Base-by-base conservation (phyloP, 2,113 vertebrate genomes). In the Vidua macroura region DNA sequence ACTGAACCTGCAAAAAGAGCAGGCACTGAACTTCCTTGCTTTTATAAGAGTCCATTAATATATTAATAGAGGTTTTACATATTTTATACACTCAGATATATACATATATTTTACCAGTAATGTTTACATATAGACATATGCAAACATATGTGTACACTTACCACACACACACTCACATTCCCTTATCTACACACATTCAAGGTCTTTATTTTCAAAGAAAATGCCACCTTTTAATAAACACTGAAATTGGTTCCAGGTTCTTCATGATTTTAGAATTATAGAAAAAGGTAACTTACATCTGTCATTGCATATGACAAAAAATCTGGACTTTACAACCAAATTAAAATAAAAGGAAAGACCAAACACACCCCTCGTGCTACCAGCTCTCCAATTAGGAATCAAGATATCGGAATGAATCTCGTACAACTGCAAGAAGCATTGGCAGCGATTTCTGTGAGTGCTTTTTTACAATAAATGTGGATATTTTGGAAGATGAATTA, bases 361-460 rank as follows among this genome's bases (percentile, higher is more conserved):
- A 35, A 72, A 46, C 70, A 83, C 69, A 14, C 28, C 12, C 43
- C 35, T 76, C 52, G 6, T 17, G 69, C 86, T 56, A 70, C 93
- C 92, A 93, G 81, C n/a, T 94, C 90, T 97, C 97, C 96, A 95
- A 93, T 72, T 28, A 60, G 93, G 92, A 96, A 94, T 95, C 81
- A 90, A 60, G 68, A 66, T 9, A 86, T 82, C 51, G 97, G 97
- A 97, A 97, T 96, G 96, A 93, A 95, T 95, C 93, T 94, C 91
- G 92, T 69, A 15, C 43, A 70, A 92, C 93, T 21, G 46, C 69
- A 58, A 53, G 59, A 49, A 81, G 58, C 56, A 46, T 43, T 1
- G 64, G 80, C 76, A 96, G 80, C 28, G 2, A 66, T 83, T 75
- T 37, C 19, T 20, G n/a, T 6, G 43, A 48, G 25, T 24, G 31